Base-by-base conservation (phyloP, 2,888 invertebrate genomes). In the Anodontia alba region DNA sequence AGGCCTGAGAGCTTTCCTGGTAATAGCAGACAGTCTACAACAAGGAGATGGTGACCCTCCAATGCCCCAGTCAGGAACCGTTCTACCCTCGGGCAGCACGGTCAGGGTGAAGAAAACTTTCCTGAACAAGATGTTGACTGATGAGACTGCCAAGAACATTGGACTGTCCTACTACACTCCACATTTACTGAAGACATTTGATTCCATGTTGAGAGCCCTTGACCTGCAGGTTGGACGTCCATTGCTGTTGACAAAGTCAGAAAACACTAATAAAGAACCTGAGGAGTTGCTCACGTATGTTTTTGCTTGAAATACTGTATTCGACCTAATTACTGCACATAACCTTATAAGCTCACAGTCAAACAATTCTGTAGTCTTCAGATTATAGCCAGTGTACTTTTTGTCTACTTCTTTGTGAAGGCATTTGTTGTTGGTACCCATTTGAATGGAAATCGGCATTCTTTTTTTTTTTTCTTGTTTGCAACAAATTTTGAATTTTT, bases 41-140 rank as follows among this genome's bases (percentile, higher is more conserved):
- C 99, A 99, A 94, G 99, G 99, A 93, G 99, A 99, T 94, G 99
- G 99, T 0, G 99, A 99, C 92, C 99, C 99, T 0, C 99, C 99
- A 0, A 99, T 99, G 99, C 99, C 99, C 0, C 96, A 99, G 87
- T 98, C 98, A 0, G 97, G 98, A 79, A 98, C 98, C 0, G 98
- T 98, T 0, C 95, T 99, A 75, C 99, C 99, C 0, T 99, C 99
- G 0, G 99, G 99, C 0, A 98, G 98, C 94, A 99, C 99, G 0
- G 95, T 98, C 80, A 96, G 99, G 42, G 98, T 99, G 0, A 98
- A 99, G 94, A 98, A 99, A 94, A 99, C 99, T 0, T 99, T 98
- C 94, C 95, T 99, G 3, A 99, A 98, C 94, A 99, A 99, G 93
- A 96, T 94, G 90, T 84, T 94, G 62, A 93, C 99, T 0, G 99